Percentiles rank a stretch among this genome's conserved stretches.
Evolutionary conservation across 1,140 invertebrate genomes (phyloP).

Genomic region (Spodoptera frugiperda): DNA sequence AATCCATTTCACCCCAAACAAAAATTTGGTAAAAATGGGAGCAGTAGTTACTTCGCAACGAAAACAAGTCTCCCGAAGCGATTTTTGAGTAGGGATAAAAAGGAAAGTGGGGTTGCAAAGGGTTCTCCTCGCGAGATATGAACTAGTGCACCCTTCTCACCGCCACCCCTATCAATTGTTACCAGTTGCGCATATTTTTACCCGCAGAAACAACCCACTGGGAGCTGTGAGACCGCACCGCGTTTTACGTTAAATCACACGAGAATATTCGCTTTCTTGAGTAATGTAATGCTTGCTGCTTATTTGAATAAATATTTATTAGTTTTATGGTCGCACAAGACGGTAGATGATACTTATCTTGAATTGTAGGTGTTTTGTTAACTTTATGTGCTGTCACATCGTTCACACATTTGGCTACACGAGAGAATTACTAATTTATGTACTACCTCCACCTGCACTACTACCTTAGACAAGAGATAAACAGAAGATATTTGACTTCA

Average conservation of each 20-base stretch:
- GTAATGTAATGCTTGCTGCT: conserved; percentile 22
- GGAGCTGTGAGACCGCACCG: conserved; percentile 45
- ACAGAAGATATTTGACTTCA: too few species aligned
- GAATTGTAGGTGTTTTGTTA: conserved; percentile 4
- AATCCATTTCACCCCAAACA: conserved; percentile 65
- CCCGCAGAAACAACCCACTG: conserved; percentile 63
- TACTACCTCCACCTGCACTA: neutral
- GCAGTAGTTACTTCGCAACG: conserved; percentile 72
- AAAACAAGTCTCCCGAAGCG: conserved; percentile 75
- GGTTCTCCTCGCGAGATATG: conserved; percentile 68
- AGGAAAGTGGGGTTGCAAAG: conserved; percentile 75
- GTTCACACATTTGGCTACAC: neutral
- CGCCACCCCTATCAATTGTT: conserved; percentile 79
- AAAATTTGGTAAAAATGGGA: conserved; percentile 74
- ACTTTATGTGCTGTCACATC: neutral
- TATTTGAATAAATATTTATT: conserved; percentile 43
- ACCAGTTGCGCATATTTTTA: conserved; percentile 81
- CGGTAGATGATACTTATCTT: conserved; percentile 3
- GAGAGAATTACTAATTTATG: conserved; percentile 3
- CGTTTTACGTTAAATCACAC: conserved; percentile 51
- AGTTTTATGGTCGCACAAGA: conserved; percentile 6
- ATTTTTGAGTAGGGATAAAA: conserved; percentile 82
- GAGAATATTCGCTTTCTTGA: conserved; percentile 38
- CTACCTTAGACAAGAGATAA: too few species aligned
- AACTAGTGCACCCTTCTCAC: conserved; percentile 70